Evolutionary conservation across 2,113 vertebrate species (phyloP).

Genomic region (Aepyceros melampus): DNA sequence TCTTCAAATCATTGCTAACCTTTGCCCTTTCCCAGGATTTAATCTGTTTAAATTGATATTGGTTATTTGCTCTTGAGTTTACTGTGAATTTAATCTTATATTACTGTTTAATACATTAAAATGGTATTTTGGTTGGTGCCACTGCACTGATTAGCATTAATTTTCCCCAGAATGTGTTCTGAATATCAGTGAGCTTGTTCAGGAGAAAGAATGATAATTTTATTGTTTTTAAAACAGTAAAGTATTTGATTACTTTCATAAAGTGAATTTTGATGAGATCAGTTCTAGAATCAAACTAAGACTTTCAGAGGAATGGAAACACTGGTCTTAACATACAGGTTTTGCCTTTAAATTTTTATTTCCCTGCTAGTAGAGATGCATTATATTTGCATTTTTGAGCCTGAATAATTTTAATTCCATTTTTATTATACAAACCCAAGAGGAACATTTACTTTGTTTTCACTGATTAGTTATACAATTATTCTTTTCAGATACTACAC

Average conservation of each 20-base stretch:
- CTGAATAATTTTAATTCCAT: slow-evolving; percentile 85
- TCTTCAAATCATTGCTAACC: slow-evolving; percentile 23
- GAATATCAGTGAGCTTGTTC: slow-evolving; percentile 53
- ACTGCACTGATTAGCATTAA: slow-evolving; percentile 46
- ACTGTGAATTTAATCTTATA: background rate
- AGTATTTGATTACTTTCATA: background rate
- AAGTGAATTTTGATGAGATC: slow-evolving; percentile 39
- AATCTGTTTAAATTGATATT: slow-evolving; percentile 60
- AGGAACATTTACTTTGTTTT: slow-evolving; percentile 88
- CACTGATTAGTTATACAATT: slow-evolving; percentile 87
- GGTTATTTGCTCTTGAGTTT: slow-evolving; percentile 46
- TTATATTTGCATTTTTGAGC: slow-evolving; percentile 87
- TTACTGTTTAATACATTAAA: slow-evolving; percentile 36
- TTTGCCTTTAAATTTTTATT: slow-evolving; percentile 76
- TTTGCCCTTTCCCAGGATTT: slow-evolving; percentile 33
- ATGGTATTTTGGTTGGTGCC: background rate
- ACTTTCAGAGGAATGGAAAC: slow-evolving; percentile 41
- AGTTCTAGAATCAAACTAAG: background rate
- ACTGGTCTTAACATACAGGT: slow-evolving; percentile 27
- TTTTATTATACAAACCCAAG: slow-evolving; percentile 83
- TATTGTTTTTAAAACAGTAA: slow-evolving; percentile 46
- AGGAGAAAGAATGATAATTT: slow-evolving; percentile 25
- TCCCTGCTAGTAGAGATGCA: slow-evolving; percentile 76
- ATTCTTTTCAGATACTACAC: slow-evolving; percentile 84
- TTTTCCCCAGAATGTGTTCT: slow-evolving; percentile 38